Evolutionary conservation across 2,888 invertebrate species (phyloP).

Genomic region (Melanchra persicariae): DNA sequence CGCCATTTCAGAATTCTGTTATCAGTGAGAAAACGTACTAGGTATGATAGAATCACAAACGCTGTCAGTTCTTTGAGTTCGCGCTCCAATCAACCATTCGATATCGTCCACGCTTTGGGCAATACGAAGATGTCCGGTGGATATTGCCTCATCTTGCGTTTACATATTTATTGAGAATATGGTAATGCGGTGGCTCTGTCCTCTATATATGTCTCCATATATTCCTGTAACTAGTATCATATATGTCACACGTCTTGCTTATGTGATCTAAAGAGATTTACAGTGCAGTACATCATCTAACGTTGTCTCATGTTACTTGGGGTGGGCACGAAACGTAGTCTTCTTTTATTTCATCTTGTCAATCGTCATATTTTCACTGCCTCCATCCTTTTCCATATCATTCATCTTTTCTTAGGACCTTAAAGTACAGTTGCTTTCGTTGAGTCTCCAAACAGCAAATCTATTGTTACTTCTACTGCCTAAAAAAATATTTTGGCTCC

Average conservation of each 20-base stretch:
- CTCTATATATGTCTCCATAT: background rate
- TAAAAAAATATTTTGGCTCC: background rate
- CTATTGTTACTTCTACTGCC: background rate
- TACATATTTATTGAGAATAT: constrained; percentile 60
- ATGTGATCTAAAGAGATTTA: background rate
- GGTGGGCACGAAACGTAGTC: background rate
- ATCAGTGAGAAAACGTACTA: constrained; percentile 10
- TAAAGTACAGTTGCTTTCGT: background rate
- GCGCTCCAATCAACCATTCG: constrained; percentile 53
- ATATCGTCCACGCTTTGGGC: constrained; percentile 41
- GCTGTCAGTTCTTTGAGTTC: constrained; percentile 39
- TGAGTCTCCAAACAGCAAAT: background rate
- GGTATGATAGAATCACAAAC: constrained; percentile 36
- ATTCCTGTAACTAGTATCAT: background rate
- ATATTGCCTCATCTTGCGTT: constrained; percentile 56
- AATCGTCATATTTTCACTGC: background rate
- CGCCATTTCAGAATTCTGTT: constrained; percentile 1
- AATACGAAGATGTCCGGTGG: constrained; percentile 33
- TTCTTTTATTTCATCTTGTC: background rate
- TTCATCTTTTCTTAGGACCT: background rate
- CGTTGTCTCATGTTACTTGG: background rate
- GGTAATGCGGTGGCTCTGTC: constrained; percentile 35
- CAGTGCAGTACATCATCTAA: background rate
- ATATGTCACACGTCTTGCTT: background rate
- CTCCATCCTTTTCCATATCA: background rate